Evolutionary conservation across 2,888 invertebrate genomes (phyloP).

Genomic region (Rutpela maculata): DNA sequence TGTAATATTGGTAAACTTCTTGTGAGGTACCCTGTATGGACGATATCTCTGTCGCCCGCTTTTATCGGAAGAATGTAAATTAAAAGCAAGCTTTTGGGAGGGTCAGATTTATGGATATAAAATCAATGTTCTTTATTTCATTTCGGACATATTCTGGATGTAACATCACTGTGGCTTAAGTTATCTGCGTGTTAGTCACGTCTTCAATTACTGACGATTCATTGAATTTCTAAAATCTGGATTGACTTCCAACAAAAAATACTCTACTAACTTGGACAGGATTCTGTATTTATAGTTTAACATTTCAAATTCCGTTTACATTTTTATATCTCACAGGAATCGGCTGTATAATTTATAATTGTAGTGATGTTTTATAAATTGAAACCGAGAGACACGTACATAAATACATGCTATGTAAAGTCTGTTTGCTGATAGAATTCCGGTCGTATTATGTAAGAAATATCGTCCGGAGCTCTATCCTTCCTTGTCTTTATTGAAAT

Average conservation of each 20-base stretch:
- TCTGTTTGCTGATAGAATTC: no score
- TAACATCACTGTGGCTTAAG: conserved; percentile 48
- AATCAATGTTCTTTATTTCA: conserved; percentile 43
- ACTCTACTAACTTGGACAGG: not conserved
- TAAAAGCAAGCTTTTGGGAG: conserved; percentile 43
- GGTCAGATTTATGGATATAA: conserved; percentile 46
- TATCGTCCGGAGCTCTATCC: no score
- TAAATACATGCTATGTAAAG: no score
- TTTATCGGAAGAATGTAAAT: conserved; percentile 45
- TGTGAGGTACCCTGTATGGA: conserved; percentile 24
- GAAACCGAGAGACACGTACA: no score
- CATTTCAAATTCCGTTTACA: conserved; percentile 18
- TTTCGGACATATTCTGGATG: conserved; percentile 44
- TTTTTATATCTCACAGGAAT: not conserved
- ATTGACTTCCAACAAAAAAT: conserved; percentile 41
- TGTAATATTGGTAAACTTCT: conserved; percentile 31
- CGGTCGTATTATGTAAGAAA: no score
- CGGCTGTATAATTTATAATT: not conserved
- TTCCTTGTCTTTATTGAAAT: no score
- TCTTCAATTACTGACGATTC: conserved; percentile 58
- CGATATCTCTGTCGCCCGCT: conserved; percentile 37
- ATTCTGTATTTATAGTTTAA: conserved; percentile 24
- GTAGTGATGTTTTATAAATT: not conserved
- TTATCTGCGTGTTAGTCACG: conserved; percentile 58
- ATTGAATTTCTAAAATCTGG: conserved; percentile 56